Evolutionary conservation across 2,113 vertebrate species (phyloP).

Genomic region (Oryzias melastigma): DNA sequence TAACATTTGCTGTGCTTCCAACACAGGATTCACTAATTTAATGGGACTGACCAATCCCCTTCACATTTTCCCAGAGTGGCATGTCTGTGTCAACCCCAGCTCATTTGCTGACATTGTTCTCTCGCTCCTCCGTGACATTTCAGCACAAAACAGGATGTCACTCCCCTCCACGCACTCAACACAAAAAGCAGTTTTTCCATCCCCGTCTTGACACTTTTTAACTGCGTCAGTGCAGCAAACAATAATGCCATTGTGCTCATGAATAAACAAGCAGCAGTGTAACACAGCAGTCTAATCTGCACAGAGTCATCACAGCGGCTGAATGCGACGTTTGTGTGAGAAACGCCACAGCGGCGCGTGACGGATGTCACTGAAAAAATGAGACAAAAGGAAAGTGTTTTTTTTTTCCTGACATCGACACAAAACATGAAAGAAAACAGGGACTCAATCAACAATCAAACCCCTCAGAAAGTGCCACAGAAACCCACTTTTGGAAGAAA

Average conservation of each 20-base stretch:
- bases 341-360: constrained; percentile 23
- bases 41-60: not conserved
- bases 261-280: constrained; percentile 27
- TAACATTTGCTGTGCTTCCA: too few relatives aligned
- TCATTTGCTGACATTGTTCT: constrained; percentile 9
- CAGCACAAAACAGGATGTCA: constrained; percentile 46
- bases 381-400: constrained; percentile 30
- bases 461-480: constrained; percentile 44
- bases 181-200: constrained; percentile 8
- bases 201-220: constrained; percentile 16
- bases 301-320: constrained; percentile 24
- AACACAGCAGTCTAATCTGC: constrained; percentile 34
- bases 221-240: constrained; percentile 5
- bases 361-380: constrained; percentile 38
- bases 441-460: constrained; percentile 48
- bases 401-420: constrained; percentile 46
- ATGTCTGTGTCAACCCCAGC: constrained; percentile 3
- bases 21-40: too few relatives aligned
- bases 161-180: constrained; percentile 13
- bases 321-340: constrained; percentile 39
- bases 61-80: not conserved
- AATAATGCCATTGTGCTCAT: constrained; percentile 26
- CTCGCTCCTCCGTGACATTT: constrained; percentile 35
- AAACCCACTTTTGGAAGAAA: constrained; percentile 25
- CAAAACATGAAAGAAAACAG: constrained; percentile 28